A percentile compares a stretch with the other conserved stretches of the same genome.
These are phyloP conservation scores for Elysia crispata DNA, from an alignment of 2,888 invertebrate genomes.

Conservation along the genomic window DNA sequence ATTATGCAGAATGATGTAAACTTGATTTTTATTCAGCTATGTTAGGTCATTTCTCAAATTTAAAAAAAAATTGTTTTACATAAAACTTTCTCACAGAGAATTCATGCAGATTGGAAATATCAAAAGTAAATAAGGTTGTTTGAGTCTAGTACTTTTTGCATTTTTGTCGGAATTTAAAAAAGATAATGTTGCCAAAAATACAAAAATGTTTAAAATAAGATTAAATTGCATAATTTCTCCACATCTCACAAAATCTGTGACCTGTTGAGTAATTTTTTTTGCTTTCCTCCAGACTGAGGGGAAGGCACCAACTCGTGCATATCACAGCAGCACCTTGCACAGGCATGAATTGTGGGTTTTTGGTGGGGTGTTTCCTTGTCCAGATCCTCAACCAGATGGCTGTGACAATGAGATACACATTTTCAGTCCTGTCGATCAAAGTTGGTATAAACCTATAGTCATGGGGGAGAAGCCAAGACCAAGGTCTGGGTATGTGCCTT, in stretches of 20 bases:
- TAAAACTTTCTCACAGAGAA: too few species aligned
- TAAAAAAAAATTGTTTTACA: too few species aligned
- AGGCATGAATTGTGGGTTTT: conserved; percentile 76
- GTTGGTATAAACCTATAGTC: conserved; percentile 75
- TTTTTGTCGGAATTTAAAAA: too few species aligned
- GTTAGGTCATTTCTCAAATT: too few species aligned
- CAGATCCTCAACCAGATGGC: conserved; percentile 74
- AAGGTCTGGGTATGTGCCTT: conserved; percentile 71
- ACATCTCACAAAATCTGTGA: not conserved
- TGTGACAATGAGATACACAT: conserved; percentile 76
- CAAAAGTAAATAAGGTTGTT: too few species aligned
- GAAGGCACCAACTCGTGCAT: conserved; percentile 74
- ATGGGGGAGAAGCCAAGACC: conserved; percentile 72
- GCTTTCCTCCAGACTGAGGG: conserved; percentile 64
- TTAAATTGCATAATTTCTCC: too few species aligned
- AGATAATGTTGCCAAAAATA: too few species aligned
- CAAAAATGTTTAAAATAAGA: too few species aligned
- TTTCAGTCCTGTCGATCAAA: conserved; percentile 74
- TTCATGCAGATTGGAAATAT: too few species aligned
- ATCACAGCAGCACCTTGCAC: conserved; percentile 74
- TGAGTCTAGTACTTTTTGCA: too few species aligned
- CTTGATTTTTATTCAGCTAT: too few species aligned
- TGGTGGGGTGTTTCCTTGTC: conserved; percentile 74
- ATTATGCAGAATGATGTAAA: too few species aligned
- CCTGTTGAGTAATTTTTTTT: not conserved